phyloP scores from a whole-genome alignment of 2,888 invertebrate genomes.

The Ariolimax columbianus region DNA sequence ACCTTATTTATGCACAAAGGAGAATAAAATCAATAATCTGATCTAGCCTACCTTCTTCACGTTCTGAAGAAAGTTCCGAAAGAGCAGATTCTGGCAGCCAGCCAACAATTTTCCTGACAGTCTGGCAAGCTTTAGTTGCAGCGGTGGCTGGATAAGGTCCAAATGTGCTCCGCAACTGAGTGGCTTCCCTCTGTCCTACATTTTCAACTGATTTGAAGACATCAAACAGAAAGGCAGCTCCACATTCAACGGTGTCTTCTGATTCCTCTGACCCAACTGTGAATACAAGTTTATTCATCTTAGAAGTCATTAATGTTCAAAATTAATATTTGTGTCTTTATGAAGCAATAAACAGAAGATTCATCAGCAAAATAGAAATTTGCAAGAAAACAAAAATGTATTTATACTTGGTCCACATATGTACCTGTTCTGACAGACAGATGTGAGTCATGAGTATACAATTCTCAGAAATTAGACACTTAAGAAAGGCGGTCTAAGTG shows the following conservation, averaged over 20 bases:
- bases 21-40: too few relatives aligned
- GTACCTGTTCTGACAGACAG: too few relatives aligned
- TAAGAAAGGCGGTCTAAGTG: too few relatives aligned
- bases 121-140: conserved; percentile 71
- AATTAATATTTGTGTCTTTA: not conserved
- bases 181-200: conserved; percentile 69
- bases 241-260: conserved; percentile 69
- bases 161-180: conserved; percentile 70
- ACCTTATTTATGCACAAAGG: too few relatives aligned
- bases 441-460: too few relatives aligned
- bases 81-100: conserved; percentile 67
- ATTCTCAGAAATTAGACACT: too few relatives aligned
- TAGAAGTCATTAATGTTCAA: not conserved
- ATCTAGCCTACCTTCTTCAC: conserved; percentile 44
- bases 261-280: conserved; percentile 69
- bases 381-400: too few relatives aligned
- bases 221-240: conserved; percentile 73
- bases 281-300: not conserved
- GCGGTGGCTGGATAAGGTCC: conserved; percentile 75
- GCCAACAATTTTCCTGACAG: conserved; percentile 65
- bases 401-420: too few relatives aligned
- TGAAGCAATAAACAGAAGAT: too few relatives aligned
- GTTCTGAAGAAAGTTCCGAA: conserved; percentile 41
- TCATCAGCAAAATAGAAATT: too few relatives aligned
- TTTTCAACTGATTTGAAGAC: conserved; percentile 67